Evolutionary conservation across 2,888 invertebrate species (phyloP).

Genomic region (Plebejus melissa): DNA sequence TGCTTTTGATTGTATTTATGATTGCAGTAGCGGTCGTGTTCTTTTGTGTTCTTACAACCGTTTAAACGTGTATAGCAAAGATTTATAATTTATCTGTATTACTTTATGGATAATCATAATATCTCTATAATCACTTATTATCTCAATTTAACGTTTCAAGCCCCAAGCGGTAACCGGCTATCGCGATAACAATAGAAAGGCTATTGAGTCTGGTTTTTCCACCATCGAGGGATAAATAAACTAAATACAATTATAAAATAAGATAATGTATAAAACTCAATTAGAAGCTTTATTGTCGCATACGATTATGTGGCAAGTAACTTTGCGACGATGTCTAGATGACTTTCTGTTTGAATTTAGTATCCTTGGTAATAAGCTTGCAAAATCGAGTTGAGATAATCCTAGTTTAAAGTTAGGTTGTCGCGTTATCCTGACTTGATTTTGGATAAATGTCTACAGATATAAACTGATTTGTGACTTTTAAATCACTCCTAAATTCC

Average conservation of each 20-base stretch:
- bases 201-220: no score
- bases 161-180: no score
- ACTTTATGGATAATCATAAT: no score
- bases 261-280: neutral
- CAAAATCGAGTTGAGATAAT: conserved; percentile 7
- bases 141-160: no score
- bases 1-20: neutral
- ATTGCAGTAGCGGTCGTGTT: neutral
- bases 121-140: no score
- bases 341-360: conserved; percentile 7
- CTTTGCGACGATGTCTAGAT: neutral
- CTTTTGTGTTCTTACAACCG: no score
- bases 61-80: no score
- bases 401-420: conserved; percentile 4
- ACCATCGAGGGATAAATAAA: no score
- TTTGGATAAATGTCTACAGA: neutral
- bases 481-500: neutral
- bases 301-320: neutral
- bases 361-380: neutral
- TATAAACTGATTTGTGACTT: neutral
- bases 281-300: neutral
- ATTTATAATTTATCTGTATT: no score
- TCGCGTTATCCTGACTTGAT: neutral
- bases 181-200: no score
- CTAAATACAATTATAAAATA: neutral